These are phyloP conservation scores for Erynnis tages DNA, from an alignment of 2,888 invertebrate species.

Conservation along the genomic window DNA sequence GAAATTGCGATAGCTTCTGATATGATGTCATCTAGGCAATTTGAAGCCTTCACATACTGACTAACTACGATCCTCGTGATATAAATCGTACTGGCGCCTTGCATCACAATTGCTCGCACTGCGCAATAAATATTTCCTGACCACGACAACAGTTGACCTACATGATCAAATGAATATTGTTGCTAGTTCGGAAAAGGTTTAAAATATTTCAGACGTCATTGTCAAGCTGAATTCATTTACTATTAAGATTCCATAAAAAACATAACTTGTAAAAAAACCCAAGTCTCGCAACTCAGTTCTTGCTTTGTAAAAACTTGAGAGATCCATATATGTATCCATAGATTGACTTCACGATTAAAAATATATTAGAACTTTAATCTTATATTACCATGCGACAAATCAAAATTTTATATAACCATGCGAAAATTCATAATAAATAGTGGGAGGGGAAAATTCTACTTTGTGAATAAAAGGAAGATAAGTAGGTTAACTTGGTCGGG, in stretches of 20 bases:
- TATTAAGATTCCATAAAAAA: too few relatives aligned
- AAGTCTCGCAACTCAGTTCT: too few relatives aligned
- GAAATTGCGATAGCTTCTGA: constrained; percentile 48
- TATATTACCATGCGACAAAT: too few relatives aligned
- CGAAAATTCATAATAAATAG: too few relatives aligned
- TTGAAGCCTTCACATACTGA: constrained; percentile 41
- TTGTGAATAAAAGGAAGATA: constrained; percentile 22
- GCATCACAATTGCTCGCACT: constrained; percentile 48
- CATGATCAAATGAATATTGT: constrained; percentile 47
- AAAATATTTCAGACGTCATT: constrained; percentile 14
- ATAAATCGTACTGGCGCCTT: constrained; percentile 46
- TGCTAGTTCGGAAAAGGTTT: constrained; percentile 33
- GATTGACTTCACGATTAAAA: too few relatives aligned
- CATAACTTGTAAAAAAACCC: too few relatives aligned
- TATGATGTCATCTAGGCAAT: constrained; percentile 59
- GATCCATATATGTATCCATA: too few relatives aligned
- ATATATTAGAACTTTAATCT: too few relatives aligned
- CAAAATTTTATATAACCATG: too few relatives aligned
- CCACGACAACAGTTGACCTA: constrained; percentile 51
- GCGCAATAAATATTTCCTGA: constrained; percentile 57
- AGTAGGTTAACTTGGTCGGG: constrained; percentile 30
- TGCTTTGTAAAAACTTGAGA: too few relatives aligned
- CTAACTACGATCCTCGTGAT: constrained; percentile 37
- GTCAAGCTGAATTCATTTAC: constrained; percentile 16
- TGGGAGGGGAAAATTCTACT: constrained; percentile 10